A percentile compares a stretch with the other conserved stretches of the same genome.
phyloP scores from a whole-genome alignment of 1,140 invertebrate genomes.

The Penaeus japonicus region DNA sequence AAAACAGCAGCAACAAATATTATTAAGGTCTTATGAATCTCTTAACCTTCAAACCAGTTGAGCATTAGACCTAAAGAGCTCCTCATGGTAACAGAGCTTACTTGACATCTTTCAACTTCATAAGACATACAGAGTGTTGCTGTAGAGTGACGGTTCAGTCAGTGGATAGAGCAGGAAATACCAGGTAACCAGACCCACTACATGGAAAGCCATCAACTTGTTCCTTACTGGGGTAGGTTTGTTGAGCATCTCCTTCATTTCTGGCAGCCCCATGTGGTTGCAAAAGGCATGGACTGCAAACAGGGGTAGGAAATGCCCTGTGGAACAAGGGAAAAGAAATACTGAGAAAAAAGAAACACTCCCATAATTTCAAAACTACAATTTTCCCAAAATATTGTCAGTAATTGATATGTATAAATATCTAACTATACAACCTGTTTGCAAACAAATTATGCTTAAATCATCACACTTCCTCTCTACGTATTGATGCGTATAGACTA shows the following conservation, averaged over 20 bases:
- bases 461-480: too few relatives aligned
- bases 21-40: too few relatives aligned
- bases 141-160: slow-evolving; percentile 80
- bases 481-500: too few relatives aligned
- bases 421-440: too few relatives aligned
- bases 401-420: too few relatives aligned
- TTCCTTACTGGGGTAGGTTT: slow-evolving; percentile 73
- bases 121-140: slow-evolving; percentile 66
- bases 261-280: slow-evolving; percentile 95
- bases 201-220: slow-evolving; percentile 73
- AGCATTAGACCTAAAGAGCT: too few relatives aligned
- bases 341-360: neutral
- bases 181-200: slow-evolving; percentile 81
- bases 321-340: neutral
- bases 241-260: slow-evolving; percentile 78
- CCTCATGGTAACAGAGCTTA: too few relatives aligned
- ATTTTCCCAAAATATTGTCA: too few relatives aligned
- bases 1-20: too few relatives aligned
- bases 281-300: slow-evolving; percentile 91
- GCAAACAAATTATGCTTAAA: too few relatives aligned
- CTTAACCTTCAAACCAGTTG: too few relatives aligned
- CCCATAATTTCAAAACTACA: neutral
- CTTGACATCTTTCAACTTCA: neutral
- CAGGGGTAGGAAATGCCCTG: slow-evolving; percentile 88
- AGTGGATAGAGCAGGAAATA: slow-evolving; percentile 78